phyloP scores from a whole-genome alignment of 2,888 invertebrate genomes.

The Elmis aenea region DNA sequence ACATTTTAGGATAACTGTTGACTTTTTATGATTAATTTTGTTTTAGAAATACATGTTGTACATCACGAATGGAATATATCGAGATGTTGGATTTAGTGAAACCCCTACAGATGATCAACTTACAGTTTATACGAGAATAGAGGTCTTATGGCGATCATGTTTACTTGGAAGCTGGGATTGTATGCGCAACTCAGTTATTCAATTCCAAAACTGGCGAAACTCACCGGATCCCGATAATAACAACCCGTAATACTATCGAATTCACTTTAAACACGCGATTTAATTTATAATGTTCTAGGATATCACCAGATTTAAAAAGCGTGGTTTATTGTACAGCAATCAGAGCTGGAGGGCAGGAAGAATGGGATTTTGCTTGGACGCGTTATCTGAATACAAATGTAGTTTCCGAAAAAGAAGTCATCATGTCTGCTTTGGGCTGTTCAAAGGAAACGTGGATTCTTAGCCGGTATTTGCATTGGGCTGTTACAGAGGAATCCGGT shows the following conservation, averaged over 20 bases:
- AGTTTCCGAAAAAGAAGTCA: conserved; percentile 73
- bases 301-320: conserved; percentile 76
- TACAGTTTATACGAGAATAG: conserved; percentile 64
- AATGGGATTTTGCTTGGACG: conserved; percentile 88
- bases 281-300: conserved; percentile 48
- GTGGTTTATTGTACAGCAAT: conserved; percentile 86
- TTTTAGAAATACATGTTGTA: conserved; percentile 64
- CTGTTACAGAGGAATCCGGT: conserved; percentile 65
- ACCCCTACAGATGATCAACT: conserved; percentile 60
- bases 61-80: conserved; percentile 61
- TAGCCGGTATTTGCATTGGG: conserved; percentile 69
- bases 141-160: conserved; percentile 71
- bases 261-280: neutral
- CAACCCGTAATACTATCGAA: conserved; percentile 58
- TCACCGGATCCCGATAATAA: conserved; percentile 65
- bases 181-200: conserved; percentile 63
- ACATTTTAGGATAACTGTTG: too few relatives aligned
- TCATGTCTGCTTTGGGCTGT: conserved; percentile 77
- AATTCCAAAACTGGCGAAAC: conserved; percentile 73
- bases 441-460: conserved; percentile 79
- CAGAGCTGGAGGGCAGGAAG: conserved; percentile 71
- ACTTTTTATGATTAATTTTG: too few relatives aligned
- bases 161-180: conserved; percentile 70
- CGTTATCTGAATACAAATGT: conserved; percentile 70
- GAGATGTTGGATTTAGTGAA: conserved; percentile 66